Evolutionary conservation across 2,113 vertebrate species (phyloP).

Genomic region (Archilochus colubris): DNA sequence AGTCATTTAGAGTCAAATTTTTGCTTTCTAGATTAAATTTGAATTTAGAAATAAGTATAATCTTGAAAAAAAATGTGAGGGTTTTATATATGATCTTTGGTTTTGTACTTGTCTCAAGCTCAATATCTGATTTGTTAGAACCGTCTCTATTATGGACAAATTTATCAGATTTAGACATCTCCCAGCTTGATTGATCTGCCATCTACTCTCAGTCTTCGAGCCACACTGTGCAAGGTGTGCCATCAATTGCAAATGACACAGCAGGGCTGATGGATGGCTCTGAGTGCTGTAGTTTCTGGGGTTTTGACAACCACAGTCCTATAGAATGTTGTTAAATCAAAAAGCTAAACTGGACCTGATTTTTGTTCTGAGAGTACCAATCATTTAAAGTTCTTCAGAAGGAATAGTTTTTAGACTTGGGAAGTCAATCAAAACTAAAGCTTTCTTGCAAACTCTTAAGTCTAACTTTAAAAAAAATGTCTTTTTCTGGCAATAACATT

Average conservation of each 20-base stretch:
- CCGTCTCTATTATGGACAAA: not conserved
- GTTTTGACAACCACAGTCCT: fast-evolving
- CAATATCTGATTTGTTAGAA: not conserved
- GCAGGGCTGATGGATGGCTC: not conserved
- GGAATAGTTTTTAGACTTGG: not conserved
- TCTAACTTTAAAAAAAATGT: not conserved
- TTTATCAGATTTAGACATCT: not conserved
- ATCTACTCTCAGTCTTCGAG: not conserved
- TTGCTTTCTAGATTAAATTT: not conserved
- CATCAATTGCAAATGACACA: not conserved
- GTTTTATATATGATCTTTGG: not conserved
- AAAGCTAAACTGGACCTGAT: not conserved
- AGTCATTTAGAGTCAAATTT: not conserved
- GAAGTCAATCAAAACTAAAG: not conserved
- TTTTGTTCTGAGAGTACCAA: not conserved
- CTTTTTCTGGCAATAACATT: not conserved
- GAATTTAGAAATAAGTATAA: not conserved
- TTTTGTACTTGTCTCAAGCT: not conserved
- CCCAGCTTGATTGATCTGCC: not conserved
- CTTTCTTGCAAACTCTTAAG: not conserved
- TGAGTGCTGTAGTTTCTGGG: not conserved
- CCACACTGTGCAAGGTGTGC: not conserved
- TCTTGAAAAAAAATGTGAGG: not conserved
- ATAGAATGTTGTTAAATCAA: not conserved
- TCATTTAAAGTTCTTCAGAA: not conserved